These are phyloP conservation scores for Trogon surrucura DNA, from an alignment of 2,113 vertebrate genomes.

Conservation along the genomic window DNA sequence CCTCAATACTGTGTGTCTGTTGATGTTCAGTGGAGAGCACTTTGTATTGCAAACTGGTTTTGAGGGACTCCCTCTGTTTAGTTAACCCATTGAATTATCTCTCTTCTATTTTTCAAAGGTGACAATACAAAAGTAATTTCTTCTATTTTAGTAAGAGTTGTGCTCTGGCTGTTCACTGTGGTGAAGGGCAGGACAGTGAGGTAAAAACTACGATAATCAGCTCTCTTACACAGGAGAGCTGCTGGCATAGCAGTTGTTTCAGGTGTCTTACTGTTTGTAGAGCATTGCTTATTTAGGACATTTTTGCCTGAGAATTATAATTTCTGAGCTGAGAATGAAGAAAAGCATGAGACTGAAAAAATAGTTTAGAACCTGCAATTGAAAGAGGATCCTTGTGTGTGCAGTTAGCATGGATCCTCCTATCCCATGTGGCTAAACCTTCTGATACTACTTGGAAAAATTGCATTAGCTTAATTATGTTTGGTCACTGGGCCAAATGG, in stretches of 20 bases:
- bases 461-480: conserved; percentile 46
- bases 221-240: not conserved
- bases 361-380: not conserved
- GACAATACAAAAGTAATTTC: not conserved
- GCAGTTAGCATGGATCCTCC: not conserved
- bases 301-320: not conserved
- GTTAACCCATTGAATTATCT: not conserved
- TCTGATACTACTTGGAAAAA: conserved; percentile 61
- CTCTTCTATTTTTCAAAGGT: not conserved
- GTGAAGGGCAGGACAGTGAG: not conserved
- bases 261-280: not conserved
- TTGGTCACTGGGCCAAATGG: conserved; percentile 58
- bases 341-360: not conserved
- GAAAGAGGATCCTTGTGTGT: not conserved
- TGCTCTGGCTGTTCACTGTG: not conserved
- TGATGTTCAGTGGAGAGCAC: not conserved
- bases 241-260: not conserved
- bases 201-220: not conserved
- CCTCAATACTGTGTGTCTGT: not conserved
- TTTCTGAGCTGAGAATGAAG: not conserved
- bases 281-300: not conserved
- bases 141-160: not conserved
- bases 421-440: not conserved
- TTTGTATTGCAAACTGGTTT: not conserved
- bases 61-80: not conserved